Percentiles rank a stretch among this genome's conserved stretches.
phyloP scores from a whole-genome alignment of 2,797 vertebrate species.

The Merluccius polli region DNA sequence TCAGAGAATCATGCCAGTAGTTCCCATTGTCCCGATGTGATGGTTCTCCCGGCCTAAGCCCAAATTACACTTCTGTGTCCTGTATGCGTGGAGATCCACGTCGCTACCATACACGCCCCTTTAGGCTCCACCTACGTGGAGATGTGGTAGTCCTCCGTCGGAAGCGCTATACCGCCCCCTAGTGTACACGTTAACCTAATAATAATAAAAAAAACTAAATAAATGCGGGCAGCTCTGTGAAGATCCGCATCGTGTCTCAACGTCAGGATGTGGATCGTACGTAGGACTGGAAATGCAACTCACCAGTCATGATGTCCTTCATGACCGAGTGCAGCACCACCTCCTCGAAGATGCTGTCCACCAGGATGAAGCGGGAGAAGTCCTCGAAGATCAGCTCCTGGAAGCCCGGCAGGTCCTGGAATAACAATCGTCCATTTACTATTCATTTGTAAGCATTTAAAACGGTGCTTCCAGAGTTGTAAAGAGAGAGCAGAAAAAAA shows the following conservation, averaged over 20 bases:
- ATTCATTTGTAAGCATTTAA: neutral
- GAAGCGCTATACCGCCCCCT: no score
- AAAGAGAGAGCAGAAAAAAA: neutral
- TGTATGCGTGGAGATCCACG: no score
- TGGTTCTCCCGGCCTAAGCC: neutral
- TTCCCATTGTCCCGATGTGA: neutral
- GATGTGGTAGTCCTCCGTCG: no score
- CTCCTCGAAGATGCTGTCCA: conserved; percentile 93
- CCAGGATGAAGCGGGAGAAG: conserved; percentile 86
- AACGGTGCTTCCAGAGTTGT: neutral
- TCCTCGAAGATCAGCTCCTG: conserved; percentile 96
- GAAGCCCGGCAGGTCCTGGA: conserved; percentile 85
- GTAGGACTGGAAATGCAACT: conserved; percentile 17
- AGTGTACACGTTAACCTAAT: no score
- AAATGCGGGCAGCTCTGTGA: no score
- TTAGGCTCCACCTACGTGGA: no score
- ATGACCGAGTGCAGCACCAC: conserved; percentile 91
- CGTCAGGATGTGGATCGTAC: neutral
- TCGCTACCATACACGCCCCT: no score
- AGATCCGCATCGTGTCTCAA: neutral
- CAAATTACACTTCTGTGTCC: no score
- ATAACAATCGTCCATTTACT: rapidly evolving
- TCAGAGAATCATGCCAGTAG: neutral
- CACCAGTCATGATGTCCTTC: conserved; percentile 96
- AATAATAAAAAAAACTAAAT: no score